Conservation (phyloP, 2,888 invertebrate species). For the Drosophila planitibia region DNA sequence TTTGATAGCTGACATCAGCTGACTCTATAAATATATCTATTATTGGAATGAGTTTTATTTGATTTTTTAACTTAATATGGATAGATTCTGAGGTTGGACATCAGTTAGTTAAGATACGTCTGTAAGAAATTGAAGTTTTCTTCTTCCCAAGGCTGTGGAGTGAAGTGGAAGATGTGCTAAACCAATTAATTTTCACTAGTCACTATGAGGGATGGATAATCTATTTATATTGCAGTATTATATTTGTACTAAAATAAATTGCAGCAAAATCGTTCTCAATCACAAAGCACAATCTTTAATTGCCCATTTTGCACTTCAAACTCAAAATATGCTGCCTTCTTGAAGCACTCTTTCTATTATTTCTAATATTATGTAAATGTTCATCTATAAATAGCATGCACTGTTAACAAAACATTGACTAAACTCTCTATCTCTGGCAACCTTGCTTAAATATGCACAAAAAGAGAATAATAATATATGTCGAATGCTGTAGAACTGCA, state of each 20-base stretch:
- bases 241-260: background rate
- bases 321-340: background rate
- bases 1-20: no score
- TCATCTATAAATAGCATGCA: background rate
- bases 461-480: background rate
- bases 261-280: background rate
- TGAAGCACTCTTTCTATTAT: background rate
- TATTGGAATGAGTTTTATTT: no score
- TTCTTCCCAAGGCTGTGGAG: background rate
- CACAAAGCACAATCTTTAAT: background rate
- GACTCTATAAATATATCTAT: no score
- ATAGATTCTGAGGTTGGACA: background rate
- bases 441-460: constrained; percentile 4
- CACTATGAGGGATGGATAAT: background rate
- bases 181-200: background rate
- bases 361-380: background rate
- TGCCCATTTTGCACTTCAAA: background rate
- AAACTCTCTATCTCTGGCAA: background rate
- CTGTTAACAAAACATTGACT: background rate
- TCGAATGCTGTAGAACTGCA: constrained; percentile 4
- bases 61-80: background rate
- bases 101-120: background rate
- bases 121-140: background rate
- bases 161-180: background rate
- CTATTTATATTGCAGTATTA: background rate